Evolutionary conservation across 2,888 invertebrate genomes (phyloP).

Genomic region (Andrena trimmerana): DNA sequence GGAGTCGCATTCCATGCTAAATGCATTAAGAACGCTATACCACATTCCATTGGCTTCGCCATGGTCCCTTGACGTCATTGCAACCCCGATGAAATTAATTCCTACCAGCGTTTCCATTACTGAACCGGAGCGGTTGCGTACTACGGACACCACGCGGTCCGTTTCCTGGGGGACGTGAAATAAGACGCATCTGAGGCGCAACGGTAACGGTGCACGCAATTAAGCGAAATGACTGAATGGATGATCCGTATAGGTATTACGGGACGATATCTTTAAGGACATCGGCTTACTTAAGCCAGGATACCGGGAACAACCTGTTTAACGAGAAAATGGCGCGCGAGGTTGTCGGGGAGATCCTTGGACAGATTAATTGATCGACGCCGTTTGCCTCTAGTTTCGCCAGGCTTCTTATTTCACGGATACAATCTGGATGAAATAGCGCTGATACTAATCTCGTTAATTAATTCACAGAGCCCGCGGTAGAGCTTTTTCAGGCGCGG

Average conservation of each 20-base stretch:
- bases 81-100: conserved; percentile 58
- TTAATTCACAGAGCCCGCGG: conserved; percentile 1
- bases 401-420: neutral
- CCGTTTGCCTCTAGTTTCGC: conserved; percentile 13
- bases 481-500: neutral
- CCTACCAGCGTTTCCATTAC: conserved; percentile 59
- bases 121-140: neutral
- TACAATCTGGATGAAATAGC: neutral
- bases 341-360: conserved; percentile 7
- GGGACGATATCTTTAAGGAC: conserved; percentile 47
- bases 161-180: neutral
- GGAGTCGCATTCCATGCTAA: conserved; percentile 77
- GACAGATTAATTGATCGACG: conserved; percentile 36
- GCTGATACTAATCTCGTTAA: conserved; percentile 20
- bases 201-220: conserved; percentile 50
- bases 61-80: conserved; percentile 28
- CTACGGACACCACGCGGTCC: neutral
- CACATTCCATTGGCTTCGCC: conserved; percentile 49
- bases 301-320: conserved; percentile 48
- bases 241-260: conserved; percentile 31
- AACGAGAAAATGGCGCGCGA: conserved; percentile 43
- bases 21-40: conserved; percentile 76
- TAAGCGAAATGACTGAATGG: conserved; percentile 52
- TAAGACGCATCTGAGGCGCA: conserved; percentile 4
- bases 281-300: conserved; percentile 26